Percentiles rank a stretch among this genome's conserved stretches.
phyloP scores from a whole-genome alignment of 2,113 vertebrate genomes.

The Dasyurus viverrinus region DNA sequence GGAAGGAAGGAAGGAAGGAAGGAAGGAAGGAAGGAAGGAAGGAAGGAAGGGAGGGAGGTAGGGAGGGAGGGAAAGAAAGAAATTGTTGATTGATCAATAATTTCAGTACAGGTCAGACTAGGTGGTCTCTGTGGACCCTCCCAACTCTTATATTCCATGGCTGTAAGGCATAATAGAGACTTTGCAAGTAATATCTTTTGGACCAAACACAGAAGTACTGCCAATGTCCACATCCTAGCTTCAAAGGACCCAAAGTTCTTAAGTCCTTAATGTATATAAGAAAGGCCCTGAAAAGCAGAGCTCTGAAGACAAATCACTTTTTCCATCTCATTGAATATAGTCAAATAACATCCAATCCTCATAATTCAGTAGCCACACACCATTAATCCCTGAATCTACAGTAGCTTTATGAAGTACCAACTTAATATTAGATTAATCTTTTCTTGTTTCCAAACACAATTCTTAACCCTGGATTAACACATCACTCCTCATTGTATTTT shows the following conservation, averaged over 20 bases:
- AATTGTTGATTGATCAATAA: neutral
- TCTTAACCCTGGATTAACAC: neutral
- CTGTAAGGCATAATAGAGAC: neutral
- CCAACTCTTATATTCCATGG: neutral
- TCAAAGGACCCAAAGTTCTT: neutral
- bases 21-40: too few species aligned
- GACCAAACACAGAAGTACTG: neutral
- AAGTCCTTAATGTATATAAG: neutral
- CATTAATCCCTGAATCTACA: constrained; percentile 7
- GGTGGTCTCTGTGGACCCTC: too few species aligned
- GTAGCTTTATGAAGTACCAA: neutral
- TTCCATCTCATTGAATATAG: fast-evolving
- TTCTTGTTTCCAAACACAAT: fast-evolving
- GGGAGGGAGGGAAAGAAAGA: neutral
- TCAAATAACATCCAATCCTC: neutral
- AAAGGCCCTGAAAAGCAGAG: neutral
- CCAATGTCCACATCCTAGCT: neutral
- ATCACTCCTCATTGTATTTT: neutral
- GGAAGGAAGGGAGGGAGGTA: fast-evolving
- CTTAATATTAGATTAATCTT: constrained; percentile 56
- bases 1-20: too few species aligned
- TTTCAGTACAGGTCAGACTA: too few species aligned
- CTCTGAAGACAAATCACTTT: fast-evolving
- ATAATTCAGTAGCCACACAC: constrained; percentile 18
- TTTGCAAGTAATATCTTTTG: neutral